Conservation (phyloP, 2,113 vertebrate species). For the Pituophis catenifer region DNA sequence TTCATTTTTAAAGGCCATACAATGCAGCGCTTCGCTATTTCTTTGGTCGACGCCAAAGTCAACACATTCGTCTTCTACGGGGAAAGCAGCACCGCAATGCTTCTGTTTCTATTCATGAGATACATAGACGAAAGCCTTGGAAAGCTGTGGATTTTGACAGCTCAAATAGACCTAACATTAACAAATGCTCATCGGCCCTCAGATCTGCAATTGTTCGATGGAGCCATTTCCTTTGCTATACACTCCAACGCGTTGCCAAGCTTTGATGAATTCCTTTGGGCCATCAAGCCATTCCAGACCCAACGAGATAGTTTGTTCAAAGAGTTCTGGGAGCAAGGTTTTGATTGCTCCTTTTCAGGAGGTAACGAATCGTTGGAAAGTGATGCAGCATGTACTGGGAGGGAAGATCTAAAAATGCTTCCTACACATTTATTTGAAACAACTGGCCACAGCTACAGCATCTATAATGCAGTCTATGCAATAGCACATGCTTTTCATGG, state of each 20-base stretch:
- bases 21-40: accelerated
- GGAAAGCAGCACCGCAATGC: not conserved
- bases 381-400: not conserved
- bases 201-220: not conserved
- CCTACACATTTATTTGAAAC: not conserved
- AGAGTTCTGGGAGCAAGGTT: not conserved
- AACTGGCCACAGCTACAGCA: not conserved
- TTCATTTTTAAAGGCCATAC: no score
- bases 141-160: not conserved
- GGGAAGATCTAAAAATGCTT: not conserved
- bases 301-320: not conserved
- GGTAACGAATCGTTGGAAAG: no score
- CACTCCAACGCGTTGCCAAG: not conserved
- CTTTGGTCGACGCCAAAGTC: not conserved
- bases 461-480: not conserved
- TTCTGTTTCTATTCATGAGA: not conserved
- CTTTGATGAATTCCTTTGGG: not conserved
- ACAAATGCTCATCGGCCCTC: not conserved
- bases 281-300: not conserved
- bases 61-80: not conserved
- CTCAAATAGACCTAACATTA: not conserved
- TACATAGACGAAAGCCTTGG: not conserved
- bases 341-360: not conserved
- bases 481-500: not conserved
- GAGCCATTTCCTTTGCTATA: not conserved